These are phyloP conservation scores for Myioborus melanocephalus DNA, from an alignment of 2,797 vertebrate genomes.

Conservation along the genomic window DNA sequence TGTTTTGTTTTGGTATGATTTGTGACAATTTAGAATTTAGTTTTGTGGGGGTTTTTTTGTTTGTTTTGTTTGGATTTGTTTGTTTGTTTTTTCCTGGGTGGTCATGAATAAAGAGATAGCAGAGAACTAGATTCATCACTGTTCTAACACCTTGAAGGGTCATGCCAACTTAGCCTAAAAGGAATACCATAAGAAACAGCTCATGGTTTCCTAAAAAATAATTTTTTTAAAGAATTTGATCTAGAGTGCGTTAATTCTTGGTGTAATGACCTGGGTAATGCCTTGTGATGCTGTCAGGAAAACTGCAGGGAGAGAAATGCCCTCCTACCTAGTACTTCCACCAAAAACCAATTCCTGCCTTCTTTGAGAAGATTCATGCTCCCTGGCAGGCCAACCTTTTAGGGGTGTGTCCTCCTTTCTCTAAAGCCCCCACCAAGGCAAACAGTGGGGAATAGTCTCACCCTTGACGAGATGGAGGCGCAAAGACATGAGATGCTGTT, in stretches of 20 bases:
- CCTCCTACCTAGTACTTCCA: not conserved
- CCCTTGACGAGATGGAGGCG: not conserved
- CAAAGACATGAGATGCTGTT: not conserved
- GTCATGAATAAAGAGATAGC: not conserved
- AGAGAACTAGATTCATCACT: not conserved
- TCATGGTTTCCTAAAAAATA: accelerated
- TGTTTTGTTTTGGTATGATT: not conserved
- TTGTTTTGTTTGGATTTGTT: not conserved
- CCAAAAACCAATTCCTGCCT: not conserved
- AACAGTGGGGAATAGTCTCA: not conserved
- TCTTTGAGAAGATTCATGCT: not conserved
- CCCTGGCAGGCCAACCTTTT: not conserved
- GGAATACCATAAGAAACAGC: not conserved
- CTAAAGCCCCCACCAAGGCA: not conserved
- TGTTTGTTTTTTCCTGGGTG: accelerated
- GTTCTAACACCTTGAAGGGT: not conserved
- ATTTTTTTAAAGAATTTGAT: not conserved
- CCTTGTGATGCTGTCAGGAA: not conserved
- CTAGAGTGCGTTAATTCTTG: not conserved
- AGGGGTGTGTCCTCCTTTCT: not conserved
- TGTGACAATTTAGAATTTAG: not conserved
- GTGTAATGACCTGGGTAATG: not conserved
- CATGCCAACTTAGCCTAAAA: not conserved
- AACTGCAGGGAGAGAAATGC: not conserved
- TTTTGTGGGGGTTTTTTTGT: accelerated